Evolutionary conservation across 2,113 vertebrate species (phyloP).

Genomic region (Heteronetta atricapilla): DNA sequence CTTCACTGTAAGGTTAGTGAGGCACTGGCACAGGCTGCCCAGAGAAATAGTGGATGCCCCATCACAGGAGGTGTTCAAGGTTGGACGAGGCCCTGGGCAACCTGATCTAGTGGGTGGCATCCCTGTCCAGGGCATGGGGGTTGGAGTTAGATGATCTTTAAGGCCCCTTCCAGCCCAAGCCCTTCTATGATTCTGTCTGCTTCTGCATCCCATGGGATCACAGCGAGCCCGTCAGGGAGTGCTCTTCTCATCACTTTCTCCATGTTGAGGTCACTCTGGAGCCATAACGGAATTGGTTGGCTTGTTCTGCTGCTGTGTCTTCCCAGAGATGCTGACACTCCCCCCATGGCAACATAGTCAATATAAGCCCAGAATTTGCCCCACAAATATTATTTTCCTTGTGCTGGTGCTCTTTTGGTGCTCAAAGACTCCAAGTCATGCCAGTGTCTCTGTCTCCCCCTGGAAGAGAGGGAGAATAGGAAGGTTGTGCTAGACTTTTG

Average conservation of each 20-base stretch:
- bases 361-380: background rate
- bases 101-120: too few species aligned
- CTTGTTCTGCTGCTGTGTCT: background rate
- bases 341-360: fast-evolving
- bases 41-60: too few species aligned
- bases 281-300: background rate
- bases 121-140: too few species aligned
- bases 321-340: fast-evolving
- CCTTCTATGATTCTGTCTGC: background rate
- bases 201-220: background rate
- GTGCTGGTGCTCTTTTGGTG: background rate
- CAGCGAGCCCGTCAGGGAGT: background rate
- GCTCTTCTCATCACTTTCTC: background rate
- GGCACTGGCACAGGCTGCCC: too few species aligned
- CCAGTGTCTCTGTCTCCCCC: background rate
- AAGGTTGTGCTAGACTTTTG: background rate
- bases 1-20: too few species aligned
- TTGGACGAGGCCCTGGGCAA: too few species aligned
- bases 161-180: too few species aligned
- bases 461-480: fast-evolving
- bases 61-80: too few species aligned
- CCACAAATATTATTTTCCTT: background rate
- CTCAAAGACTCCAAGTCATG: fast-evolving
- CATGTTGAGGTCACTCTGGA: background rate
- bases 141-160: too few species aligned